Evolutionary conservation across 1,140 invertebrate species (phyloP).

Genomic region (Medauroidea extradentata): DNA sequence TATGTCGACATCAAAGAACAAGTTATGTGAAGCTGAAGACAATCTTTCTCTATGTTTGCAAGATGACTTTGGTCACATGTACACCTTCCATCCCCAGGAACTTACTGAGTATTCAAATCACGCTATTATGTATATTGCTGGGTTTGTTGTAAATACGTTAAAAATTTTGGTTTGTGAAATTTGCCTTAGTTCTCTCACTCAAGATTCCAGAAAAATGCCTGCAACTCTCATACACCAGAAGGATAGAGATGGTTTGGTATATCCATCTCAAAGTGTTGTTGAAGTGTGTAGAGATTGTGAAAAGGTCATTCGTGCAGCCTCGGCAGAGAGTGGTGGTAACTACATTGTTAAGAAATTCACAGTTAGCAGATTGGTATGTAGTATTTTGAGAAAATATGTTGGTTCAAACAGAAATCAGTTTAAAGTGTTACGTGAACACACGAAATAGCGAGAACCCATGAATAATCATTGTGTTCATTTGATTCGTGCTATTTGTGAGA

Average conservation of each 20-base stretch:
- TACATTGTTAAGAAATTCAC: too few relatives aligned
- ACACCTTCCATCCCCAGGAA: background rate
- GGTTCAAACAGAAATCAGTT: too few relatives aligned
- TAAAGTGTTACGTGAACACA: too few relatives aligned
- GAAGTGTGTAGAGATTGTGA: background rate
- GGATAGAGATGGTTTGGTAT: background rate
- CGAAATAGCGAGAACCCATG: too few relatives aligned
- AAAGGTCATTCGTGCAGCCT: too few relatives aligned
- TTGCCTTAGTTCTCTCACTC: background rate
- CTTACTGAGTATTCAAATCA: background rate
- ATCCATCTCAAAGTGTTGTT: constrained; percentile 2
- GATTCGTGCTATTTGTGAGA: too few relatives aligned
- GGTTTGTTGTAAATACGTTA: background rate
- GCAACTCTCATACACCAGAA: background rate
- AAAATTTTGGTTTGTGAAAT: background rate
- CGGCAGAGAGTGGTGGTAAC: too few relatives aligned
- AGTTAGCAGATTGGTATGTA: too few relatives aligned
- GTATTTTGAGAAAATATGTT: too few relatives aligned
- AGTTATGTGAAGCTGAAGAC: background rate
- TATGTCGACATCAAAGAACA: background rate
- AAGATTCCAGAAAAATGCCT: background rate
- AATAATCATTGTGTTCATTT: too few relatives aligned
- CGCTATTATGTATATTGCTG: background rate
- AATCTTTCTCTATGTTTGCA: background rate
- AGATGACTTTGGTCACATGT: background rate